Percentiles rank a stretch among this genome's conserved stretches.
These are phyloP conservation scores for Nomada goodeniana DNA, from an alignment of 2,888 invertebrate genomes.

Conservation along the genomic window DNA sequence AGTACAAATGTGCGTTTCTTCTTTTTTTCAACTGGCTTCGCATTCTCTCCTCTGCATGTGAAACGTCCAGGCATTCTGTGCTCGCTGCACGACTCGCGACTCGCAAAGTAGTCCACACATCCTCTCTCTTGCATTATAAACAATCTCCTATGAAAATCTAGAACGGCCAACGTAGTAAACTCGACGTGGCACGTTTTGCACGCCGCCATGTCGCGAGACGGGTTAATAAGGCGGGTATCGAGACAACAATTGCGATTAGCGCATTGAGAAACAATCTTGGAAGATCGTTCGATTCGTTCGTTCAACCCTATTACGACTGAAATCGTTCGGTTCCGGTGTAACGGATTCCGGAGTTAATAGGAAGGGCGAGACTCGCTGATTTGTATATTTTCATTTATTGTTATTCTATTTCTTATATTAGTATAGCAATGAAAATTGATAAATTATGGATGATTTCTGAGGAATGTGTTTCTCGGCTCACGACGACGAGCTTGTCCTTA, in stretches of 20 bases:
- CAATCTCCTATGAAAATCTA: constrained; percentile 81
- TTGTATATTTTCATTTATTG: no score
- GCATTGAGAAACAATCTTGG: neutral
- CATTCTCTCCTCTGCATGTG: constrained; percentile 47
- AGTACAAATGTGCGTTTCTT: constrained; percentile 32
- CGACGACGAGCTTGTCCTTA: no score
- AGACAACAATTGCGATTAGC: neutral
- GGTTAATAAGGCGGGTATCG: constrained; percentile 7
- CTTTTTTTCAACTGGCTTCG: constrained; percentile 44
- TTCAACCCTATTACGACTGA: no score
- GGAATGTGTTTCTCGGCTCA: no score
- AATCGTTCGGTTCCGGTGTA: no score
- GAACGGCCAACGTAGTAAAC: constrained; percentile 76
- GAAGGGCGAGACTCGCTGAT: no score
- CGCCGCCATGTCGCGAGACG: constrained; percentile 22
- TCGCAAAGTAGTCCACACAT: constrained; percentile 78
- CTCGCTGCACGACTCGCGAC: constrained; percentile 57
- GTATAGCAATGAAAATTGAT: no score
- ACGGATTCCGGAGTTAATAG: no score
- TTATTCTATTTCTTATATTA: no score
- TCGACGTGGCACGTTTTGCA: constrained; percentile 54
- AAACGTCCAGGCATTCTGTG: constrained; percentile 59
- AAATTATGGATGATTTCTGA: no score
- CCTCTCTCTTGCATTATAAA: constrained; percentile 80
- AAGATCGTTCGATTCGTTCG: no score